Evolutionary conservation across 2,797 vertebrate genomes (phyloP), one percentile per base, ranked within the genome.

Genomic region (Galago senegalensis): DNA sequence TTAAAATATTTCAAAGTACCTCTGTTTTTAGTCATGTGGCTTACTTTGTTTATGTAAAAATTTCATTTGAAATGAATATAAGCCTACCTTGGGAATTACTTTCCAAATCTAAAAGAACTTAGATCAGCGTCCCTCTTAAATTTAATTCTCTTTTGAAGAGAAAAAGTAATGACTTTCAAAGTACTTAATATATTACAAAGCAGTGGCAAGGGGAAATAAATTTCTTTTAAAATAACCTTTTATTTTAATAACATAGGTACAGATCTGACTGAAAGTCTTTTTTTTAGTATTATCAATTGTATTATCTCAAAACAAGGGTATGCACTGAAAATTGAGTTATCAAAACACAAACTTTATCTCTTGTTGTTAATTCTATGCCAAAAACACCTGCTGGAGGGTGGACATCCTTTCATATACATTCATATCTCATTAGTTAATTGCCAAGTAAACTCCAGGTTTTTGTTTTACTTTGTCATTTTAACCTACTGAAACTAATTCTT

Each of bases 101-200:
- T 97, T 97, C 83, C 58, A 97, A 97, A 97, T 96, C 61, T 93
- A 91, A 94, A 97, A 91, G 83, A 96, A 76, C 37, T 95, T 97
- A 96, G 97, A 95, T 96, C 96, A 96, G 81, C 37, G 27, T 95
- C 46, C 69, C 46, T 96, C 70, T 96, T 95, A 91, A 95, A 97
- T 95, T 96, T 61, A 85, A 63, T 93, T 96, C 81, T 89, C 87
- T 92, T 97, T 96, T 96, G 94, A 96, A 97, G 89, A 94, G 96
- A 96, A 96, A 91, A 96, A 94, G 80, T 93, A 93, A 91, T 95
- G 92, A 94, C 89, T 97, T 96, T 95, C 96, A 95, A 84, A 96
- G 89, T 75, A 81, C 89, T 96, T 94, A 95, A 85, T 87, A 40
- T 87, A 95, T 88, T 76, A 81, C 84, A 88, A 94, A 95, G 37